These are phyloP conservation scores for Cynopterus brachyotis DNA, from an alignment of 2,113 vertebrate species.

Conservation along the genomic window DNA sequence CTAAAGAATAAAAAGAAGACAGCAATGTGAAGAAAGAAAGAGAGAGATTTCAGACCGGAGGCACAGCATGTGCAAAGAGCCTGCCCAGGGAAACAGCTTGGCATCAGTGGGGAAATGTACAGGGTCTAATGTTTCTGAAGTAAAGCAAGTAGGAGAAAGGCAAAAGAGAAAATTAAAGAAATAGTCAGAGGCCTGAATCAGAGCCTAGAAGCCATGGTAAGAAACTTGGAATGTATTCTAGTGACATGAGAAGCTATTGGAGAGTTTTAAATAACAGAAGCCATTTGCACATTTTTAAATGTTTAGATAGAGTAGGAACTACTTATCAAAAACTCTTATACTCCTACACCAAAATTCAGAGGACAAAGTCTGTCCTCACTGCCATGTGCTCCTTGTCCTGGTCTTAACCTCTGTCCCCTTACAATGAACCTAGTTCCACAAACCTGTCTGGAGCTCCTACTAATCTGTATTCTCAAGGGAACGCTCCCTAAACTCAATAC, in stretches of 20 bases:
- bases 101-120: background rate
- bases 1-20: background rate
- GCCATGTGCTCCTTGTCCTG: background rate
- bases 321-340: background rate
- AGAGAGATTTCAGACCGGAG: background rate
- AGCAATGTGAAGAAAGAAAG: background rate
- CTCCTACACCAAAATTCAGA: background rate
- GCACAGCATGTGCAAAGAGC: background rate
- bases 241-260: background rate
- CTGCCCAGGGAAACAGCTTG: background rate
- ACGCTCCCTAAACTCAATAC: background rate
- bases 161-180: background rate
- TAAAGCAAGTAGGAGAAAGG: background rate
- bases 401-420: background rate
- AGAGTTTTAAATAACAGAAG: background rate
- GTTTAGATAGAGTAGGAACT: background rate
- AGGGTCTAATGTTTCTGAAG: background rate
- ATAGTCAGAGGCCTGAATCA: background rate
- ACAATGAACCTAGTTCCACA: rapidly evolving
- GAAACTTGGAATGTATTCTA: background rate
- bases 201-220: background rate
- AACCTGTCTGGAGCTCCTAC: background rate
- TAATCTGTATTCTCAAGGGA: background rate
- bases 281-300: background rate
- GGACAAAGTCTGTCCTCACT: background rate